These are phyloP conservation scores for Spea multiplicata DNA, from an alignment of 2,113 vertebrate genomes.

Conservation along the genomic window DNA sequence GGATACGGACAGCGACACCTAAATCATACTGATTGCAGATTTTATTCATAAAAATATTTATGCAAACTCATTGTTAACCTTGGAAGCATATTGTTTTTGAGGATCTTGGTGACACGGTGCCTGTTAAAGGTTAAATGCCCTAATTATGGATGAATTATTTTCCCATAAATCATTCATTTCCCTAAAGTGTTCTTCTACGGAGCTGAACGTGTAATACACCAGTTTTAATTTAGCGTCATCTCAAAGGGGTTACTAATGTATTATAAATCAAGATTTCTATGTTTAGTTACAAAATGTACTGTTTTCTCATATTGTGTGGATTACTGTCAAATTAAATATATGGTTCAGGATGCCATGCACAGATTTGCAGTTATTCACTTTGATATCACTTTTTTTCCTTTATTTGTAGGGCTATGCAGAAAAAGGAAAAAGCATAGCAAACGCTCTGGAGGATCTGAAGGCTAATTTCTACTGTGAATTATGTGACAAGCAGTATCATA, in stretches of 20 bases:
- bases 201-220: neutral
- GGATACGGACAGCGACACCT: neutral
- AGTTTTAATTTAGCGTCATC: neutral
- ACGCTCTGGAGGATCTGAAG: slow-evolving; percentile 88
- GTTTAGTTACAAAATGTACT: neutral
- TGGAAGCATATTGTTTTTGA: neutral
- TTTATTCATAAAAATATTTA: neutral
- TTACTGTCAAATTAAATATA: neutral
- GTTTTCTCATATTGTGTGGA: neutral
- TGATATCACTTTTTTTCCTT: slow-evolving; percentile 40
- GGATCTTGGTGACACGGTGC: neutral
- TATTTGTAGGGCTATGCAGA: slow-evolving; percentile 81
- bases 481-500: slow-evolving; percentile 98
- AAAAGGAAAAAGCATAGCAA: slow-evolving; percentile 82
- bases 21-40: neutral
- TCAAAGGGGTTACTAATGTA: neutral
- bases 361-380: neutral
- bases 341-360: neutral
- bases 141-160: neutral
- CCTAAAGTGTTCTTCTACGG: neutral
- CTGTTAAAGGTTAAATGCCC: neutral
- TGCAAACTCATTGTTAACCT: neutral
- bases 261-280: neutral
- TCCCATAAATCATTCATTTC: neutral
- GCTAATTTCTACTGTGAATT: slow-evolving; percentile 98